These are phyloP conservation scores for Sebastes kiyomatsui DNA, from an alignment of 2,797 vertebrate genomes.

Conservation along the genomic window DNA sequence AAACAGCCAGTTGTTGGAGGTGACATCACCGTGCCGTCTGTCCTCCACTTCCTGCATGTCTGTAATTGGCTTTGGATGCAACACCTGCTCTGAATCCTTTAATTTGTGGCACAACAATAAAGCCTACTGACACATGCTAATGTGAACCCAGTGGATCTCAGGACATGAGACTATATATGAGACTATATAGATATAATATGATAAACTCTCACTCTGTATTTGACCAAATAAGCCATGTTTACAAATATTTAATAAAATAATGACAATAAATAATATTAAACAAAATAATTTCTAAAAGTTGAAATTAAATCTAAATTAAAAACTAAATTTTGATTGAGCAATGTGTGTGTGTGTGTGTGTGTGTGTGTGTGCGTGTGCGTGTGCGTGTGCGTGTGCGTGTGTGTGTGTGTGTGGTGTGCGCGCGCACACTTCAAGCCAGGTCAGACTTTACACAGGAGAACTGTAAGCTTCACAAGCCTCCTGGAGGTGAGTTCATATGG, in stretches of 20 bases:
- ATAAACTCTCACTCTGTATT: neutral
- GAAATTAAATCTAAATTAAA: no score
- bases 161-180: neutral
- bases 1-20: neutral
- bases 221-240: neutral
- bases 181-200: neutral
- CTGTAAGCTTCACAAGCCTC: slow-evolving; percentile 35
- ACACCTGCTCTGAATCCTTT: slow-evolving; percentile 12
- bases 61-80: slow-evolving; percentile 33
- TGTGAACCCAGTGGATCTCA: neutral
- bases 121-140: neutral
- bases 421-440: slow-evolving; percentile 5
- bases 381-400: neutral
- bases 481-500: slow-evolving; percentile 44
- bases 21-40: slow-evolving; percentile 1
- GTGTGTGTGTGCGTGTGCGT: neutral
- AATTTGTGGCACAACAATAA: slow-evolving; percentile 4
- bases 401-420: no score
- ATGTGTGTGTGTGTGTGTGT: neutral
- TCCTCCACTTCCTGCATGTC: slow-evolving; percentile 27
- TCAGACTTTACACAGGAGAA: slow-evolving; percentile 44
- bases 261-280: neutral
- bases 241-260: neutral
- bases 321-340: neutral
- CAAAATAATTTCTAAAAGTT: neutral